These are phyloP conservation scores for Parapristionchus giblindavisi DNA, from an alignment of 2,888 invertebrate genomes.

Conservation along the genomic window DNA sequence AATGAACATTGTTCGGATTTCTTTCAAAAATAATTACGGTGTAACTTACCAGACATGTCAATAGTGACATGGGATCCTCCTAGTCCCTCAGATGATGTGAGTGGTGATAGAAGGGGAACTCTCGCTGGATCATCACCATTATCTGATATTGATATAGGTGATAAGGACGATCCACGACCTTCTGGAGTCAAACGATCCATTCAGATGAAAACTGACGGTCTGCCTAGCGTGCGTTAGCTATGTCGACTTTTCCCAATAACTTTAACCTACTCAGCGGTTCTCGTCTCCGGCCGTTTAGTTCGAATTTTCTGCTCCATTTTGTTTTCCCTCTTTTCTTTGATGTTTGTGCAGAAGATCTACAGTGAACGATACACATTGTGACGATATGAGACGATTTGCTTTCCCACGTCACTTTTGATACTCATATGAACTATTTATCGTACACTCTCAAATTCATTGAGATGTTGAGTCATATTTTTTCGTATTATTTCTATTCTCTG, in stretches of 20 bases:
- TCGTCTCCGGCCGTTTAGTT: neutral
- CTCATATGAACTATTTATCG: too few relatives aligned
- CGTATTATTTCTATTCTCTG: too few relatives aligned
- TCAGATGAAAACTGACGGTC: neutral
- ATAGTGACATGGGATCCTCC: slow-evolving; percentile 25
- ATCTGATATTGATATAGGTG: slow-evolving; percentile 10
- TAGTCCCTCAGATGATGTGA: slow-evolving; percentile 20
- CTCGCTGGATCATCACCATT: neutral
- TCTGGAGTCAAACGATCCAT: slow-evolving; percentile 27
- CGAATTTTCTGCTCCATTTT: neutral
- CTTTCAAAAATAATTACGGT: too few relatives aligned
- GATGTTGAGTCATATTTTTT: too few relatives aligned
- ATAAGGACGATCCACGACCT: slow-evolving; percentile 20
- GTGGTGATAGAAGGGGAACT: slow-evolving; percentile 16
- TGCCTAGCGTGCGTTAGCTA: slow-evolving; percentile 13
- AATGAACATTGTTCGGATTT: too few relatives aligned
- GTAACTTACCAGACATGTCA: slow-evolving; percentile 30
- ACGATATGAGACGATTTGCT: too few relatives aligned
- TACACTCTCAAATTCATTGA: too few relatives aligned
- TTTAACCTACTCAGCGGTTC: neutral
- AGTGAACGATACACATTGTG: too few relatives aligned
- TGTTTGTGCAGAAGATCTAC: too few relatives aligned
- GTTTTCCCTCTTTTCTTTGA: neutral
- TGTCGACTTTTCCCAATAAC: neutral
- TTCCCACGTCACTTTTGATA: too few relatives aligned